Evolutionary conservation across 1,140 invertebrate species (phyloP).

Genomic region (Drosophila pseudoobscura): DNA sequence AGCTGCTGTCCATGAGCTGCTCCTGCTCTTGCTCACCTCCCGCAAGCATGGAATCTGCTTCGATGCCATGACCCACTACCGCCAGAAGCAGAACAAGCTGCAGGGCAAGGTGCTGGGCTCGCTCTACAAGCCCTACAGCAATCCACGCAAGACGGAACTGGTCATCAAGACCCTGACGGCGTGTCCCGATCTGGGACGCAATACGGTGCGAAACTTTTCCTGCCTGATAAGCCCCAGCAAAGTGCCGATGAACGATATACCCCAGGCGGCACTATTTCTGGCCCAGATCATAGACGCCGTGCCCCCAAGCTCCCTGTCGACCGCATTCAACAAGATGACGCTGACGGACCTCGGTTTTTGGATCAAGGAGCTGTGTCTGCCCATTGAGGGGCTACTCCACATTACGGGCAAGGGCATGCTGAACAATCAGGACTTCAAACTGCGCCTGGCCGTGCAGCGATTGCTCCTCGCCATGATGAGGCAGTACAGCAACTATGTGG

Average conservation of each 20-base stretch:
- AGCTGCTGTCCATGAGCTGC: constrained; percentile 86
- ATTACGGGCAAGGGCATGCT: constrained; percentile 52
- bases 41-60: constrained; percentile 87
- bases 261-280: constrained; percentile 43
- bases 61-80: constrained; percentile 68
- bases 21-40: constrained; percentile 88
- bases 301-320: constrained; percentile 71
- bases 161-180: constrained; percentile 87
- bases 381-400: constrained; percentile 64
- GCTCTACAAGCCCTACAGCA: constrained; percentile 59
- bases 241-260: constrained; percentile 17
- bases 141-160: constrained; percentile 86
- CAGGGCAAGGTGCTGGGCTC: constrained; percentile 66
- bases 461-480: constrained; percentile 75
- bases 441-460: constrained; percentile 45
- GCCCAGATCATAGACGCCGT: constrained; percentile 62
- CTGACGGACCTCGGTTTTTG: constrained; percentile 72
- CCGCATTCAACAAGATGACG: constrained; percentile 70
- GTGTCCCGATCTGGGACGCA: constrained; percentile 89
- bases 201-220: constrained; percentile 84
- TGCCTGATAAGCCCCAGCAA: constrained; percentile 43
- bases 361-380: constrained; percentile 77
- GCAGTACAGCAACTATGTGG: constrained; percentile 76
- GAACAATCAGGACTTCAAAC: constrained; percentile 10
- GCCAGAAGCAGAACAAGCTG: constrained; percentile 69